Percentiles rank a stretch among this genome's conserved stretches.
Conservation (phyloP, 2,797 vertebrate genomes). For the Fundulus diaphanus region DNA sequence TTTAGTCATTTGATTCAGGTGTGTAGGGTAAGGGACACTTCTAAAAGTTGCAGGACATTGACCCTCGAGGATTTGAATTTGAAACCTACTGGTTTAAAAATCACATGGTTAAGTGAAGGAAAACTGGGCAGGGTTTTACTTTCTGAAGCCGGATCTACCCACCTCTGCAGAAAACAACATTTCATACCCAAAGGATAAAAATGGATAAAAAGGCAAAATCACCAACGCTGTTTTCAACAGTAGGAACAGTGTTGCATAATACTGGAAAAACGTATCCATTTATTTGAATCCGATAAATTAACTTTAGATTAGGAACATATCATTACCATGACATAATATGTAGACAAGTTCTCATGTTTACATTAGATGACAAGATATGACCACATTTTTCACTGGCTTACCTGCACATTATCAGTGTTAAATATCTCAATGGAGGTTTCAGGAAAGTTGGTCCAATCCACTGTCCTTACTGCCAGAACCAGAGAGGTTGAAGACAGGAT, state of each 20-base stretch:
- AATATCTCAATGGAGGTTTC: conserved; percentile 81
- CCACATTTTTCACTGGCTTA: conserved; percentile 39
- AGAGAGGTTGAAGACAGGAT: conserved; percentile 81
- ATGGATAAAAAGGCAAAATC: background rate
- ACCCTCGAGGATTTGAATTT: too few species aligned
- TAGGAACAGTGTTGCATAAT: background rate
- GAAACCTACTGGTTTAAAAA: too few species aligned
- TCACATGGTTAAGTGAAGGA: too few species aligned
- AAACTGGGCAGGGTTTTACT: too few species aligned
- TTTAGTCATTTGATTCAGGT: too few species aligned
- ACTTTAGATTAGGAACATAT: background rate
- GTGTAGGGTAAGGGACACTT: too few species aligned
- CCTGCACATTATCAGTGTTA: conserved; percentile 83
- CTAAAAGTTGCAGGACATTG: too few species aligned
- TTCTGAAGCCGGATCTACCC: too few species aligned
- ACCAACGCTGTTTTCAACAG: background rate
- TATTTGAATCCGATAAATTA: background rate
- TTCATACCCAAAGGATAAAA: background rate
- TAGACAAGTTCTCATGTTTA: background rate
- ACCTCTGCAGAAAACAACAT: too few species aligned
- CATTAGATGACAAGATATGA: background rate
- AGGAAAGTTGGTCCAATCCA: conserved; percentile 80
- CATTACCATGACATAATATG: background rate
- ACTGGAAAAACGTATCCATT: too few species aligned
- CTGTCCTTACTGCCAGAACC: conserved; percentile 84